Base-by-base conservation (phyloP, 1,140 invertebrate genomes). In the Trypoxylus dichotomus region DNA sequence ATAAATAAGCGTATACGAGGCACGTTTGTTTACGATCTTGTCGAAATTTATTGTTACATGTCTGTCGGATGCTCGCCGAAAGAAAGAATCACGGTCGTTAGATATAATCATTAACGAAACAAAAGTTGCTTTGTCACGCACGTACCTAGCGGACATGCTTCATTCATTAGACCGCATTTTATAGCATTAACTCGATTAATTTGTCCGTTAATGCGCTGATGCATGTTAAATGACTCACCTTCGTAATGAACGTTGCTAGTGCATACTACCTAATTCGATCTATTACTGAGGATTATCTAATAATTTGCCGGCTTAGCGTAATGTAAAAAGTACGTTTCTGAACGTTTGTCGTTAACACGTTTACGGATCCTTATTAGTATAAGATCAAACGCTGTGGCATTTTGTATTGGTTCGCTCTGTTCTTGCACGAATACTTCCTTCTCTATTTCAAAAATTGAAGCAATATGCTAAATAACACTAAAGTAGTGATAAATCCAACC, bases 141-240 rank as follows among this genome's bases (percentile, higher is more conserved):
- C 41, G 32, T 74, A 74, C 72, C 72, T 74, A n/a, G 72, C 72
- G 72, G 72, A 41, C 72, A 29, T 74, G 72, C 72, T 42, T 74
- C 32, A 29, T 74, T 74, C 72, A 74, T 74, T 74, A 74, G 41
- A 74, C 72, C 72, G 41, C 72, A 74, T 74, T 74, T 74, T 74
- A 74, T 29, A 41, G 41, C 72, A 29, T 74, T 74, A 74, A 13
- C 41, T 32, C 72, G 29, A 74, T 74, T 74, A 74, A 43, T 74
- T 74, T 43, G 72, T 74, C 72, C 19, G 19, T 41, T 74, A 43
- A 74, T 43, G 72, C 21, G 72, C 60, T 29, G 60, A 68, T 68
- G 60, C 60, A 68, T 68, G 60, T 68, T 68, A 68, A 68, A 68
- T 68, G 60, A 68, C 24, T 68, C 27, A 68, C 27, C 11, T 27